Evolutionary conservation across 92 coral and sea anemone species (phyloP), one percentile per base, ranked within the genome.

Genomic region (Phymanthus crucifer): DNA sequence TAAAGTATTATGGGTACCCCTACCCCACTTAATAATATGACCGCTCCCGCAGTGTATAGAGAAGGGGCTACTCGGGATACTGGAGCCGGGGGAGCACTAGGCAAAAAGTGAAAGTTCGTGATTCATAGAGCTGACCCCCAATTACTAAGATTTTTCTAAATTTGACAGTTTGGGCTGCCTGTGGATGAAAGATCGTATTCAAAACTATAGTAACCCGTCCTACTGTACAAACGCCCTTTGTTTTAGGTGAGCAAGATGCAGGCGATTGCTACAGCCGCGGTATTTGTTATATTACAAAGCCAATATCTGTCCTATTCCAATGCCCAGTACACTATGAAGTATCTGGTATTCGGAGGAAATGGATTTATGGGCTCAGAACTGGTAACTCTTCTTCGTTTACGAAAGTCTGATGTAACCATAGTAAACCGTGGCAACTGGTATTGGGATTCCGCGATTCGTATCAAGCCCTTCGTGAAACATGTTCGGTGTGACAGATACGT

Each of bases 331-430:
- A 61, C 35, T 27, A 78, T 77, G 65, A 81, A 37, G 17, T 66
- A 72, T 75, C 94, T 90, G 38, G 88, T 93, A 21, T 87, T 93
- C 32, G 97, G 97, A 66, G 97, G 97, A 6, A 90, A 93, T 81
- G 97, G 97, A 16, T 82, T 93, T 71, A 70, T 93, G 1, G 97
- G 97, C 1, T 81, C 90, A 33, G 93, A 91, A 75, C 74, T 90
- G 3, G 97, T 87, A 0, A 76, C 88, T 16, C 79, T 81, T 13
- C 71, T 93, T 50, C 88, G 85, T 29, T 80, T 87, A 3, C 35
- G 71, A 1, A 80, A 78, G 40, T 65, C 85, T 47, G 88, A 90
- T 43, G 82, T 88, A 29, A 90, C 97, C 18, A 75, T 85, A 46
- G 61, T 90, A 24, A 89, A 90, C 77, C 94, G 97, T 26, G 97